phyloP scores from a whole-genome alignment of 2,888 invertebrate species.

The Temnothorax rugatulus region DNA sequence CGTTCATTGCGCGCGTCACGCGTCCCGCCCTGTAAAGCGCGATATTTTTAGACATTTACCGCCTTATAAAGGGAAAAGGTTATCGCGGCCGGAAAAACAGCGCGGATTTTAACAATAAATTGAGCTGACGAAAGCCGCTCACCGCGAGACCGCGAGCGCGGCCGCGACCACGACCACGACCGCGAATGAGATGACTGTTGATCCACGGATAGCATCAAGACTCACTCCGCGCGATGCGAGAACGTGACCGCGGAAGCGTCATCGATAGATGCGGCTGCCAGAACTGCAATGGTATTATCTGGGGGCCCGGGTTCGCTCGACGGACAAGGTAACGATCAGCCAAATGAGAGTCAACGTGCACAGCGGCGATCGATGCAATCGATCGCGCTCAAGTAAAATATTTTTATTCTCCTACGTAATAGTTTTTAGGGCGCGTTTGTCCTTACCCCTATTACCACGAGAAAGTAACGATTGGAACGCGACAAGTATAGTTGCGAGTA shows the following conservation, averaged over 20 bases:
- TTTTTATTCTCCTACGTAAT: background rate
- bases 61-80: constrained; percentile 15
- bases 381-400: background rate
- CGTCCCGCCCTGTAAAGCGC: constrained; percentile 31
- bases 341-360: background rate
- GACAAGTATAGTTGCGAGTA: background rate
- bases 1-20: background rate
- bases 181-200: background rate
- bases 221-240: background rate
- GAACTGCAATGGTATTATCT: background rate
- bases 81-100: background rate
- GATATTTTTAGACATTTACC: constrained; percentile 47
- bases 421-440: background rate
- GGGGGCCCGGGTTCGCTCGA: background rate
- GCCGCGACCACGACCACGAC: no score
- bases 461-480: background rate
- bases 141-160: background rate
- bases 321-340: background rate
- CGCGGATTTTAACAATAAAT: background rate
- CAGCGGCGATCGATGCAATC: background rate
- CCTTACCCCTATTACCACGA: background rate
- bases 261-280: background rate
- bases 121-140: no score
- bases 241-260: constrained; percentile 23
- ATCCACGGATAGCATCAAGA: constrained; percentile 1